Evolutionary conservation across 2,797 vertebrate species (phyloP).

Genomic region (Typhlichthys subterraneus): DNA sequence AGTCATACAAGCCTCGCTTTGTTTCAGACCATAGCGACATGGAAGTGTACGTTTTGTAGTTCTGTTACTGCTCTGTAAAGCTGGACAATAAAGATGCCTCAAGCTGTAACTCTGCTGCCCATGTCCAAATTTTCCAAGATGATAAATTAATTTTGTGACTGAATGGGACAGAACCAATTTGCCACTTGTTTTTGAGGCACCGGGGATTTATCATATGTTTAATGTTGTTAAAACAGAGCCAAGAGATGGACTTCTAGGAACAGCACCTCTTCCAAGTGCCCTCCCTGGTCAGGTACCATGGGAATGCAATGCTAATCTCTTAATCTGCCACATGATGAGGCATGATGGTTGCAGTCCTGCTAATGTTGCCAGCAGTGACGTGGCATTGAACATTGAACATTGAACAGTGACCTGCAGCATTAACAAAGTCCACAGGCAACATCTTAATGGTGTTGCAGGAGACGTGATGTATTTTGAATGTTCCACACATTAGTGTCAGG

Average conservation of each 20-base stretch:
- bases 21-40: not conserved
- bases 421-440: slow-evolving; percentile 38
- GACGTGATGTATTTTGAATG: slow-evolving; percentile 57
- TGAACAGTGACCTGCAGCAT: slow-evolving; percentile 38
- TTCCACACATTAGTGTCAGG: slow-evolving; percentile 36
- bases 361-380: slow-evolving; percentile 40
- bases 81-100: too few species aligned
- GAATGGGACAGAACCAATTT: too few species aligned
- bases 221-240: not conserved
- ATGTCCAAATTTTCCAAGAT: too few species aligned
- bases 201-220: too few species aligned
- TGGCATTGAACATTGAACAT: slow-evolving; percentile 54
- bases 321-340: slow-evolving; percentile 17
- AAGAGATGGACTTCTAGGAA: too few species aligned
- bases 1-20: not conserved
- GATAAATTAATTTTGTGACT: too few species aligned
- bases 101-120: too few species aligned
- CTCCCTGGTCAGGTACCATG: slow-evolving; percentile 17
- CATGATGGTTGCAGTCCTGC: slow-evolving; percentile 29
- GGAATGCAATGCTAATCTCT: slow-evolving; percentile 29
- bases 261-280: slow-evolving; percentile 2
- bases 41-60: too few species aligned
- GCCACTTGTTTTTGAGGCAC: too few species aligned
- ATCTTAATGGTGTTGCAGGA: slow-evolving; percentile 47
- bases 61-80: too few species aligned